Evolutionary conservation across 1,140 invertebrate genomes (phyloP).

Genomic region (Holcopasites calliopsidis): DNA sequence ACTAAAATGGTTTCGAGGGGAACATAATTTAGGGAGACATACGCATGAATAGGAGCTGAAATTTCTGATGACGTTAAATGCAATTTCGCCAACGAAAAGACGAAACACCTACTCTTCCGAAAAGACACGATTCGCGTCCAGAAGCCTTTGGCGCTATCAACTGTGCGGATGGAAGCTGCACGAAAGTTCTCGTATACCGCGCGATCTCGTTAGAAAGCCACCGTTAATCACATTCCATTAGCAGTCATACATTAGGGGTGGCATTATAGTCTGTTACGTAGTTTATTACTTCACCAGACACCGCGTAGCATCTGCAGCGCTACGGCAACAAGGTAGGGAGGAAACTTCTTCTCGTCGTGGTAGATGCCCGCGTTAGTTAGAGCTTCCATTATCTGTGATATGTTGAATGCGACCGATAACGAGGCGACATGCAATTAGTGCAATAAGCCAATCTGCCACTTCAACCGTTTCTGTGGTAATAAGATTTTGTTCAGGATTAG

Average conservation of each 20-base stretch:
- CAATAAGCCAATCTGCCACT: neutral
- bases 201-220: constrained; percentile 35
- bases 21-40: neutral
- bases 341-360: neutral
- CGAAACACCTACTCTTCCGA: neutral
- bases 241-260: constrained; percentile 39
- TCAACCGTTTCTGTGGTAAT: neutral
- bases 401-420: constrained; percentile 2
- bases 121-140: neutral
- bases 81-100: neutral
- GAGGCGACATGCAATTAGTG: neutral
- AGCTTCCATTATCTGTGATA: neutral
- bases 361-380: neutral
- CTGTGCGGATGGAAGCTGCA: neutral
- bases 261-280: constrained; percentile 50
- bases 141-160: neutral
- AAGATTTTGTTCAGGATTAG: too few species aligned
- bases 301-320: neutral
- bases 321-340: neutral
- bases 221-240: constrained; percentile 50
- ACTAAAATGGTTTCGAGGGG: too few species aligned
- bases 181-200: constrained; percentile 24
- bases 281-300: constrained; percentile 21
- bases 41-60: neutral
- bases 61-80: neutral